A percentile compares a stretch with the other conserved stretches of the same genome.
phyloP scores from a whole-genome alignment of 2,888 invertebrate genomes.

The Rhaphigaster nebulosa region DNA sequence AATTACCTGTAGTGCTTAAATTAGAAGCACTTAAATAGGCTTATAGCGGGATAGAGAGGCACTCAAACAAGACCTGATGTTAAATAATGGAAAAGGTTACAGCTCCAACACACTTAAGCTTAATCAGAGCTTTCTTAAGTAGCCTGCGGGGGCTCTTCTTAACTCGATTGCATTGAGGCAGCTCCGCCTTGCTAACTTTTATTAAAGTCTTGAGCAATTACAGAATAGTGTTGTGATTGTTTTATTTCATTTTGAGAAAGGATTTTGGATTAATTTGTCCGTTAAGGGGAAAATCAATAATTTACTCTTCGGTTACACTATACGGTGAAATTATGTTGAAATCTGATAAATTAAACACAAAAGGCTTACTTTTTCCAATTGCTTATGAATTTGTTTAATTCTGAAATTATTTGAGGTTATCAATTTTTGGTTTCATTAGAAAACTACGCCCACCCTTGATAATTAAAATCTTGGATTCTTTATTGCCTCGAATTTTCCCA shows the following conservation, averaged over 20 bases:
- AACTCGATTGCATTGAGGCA: background rate
- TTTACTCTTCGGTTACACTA: too few species aligned
- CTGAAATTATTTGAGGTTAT: too few species aligned
- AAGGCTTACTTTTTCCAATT: too few species aligned
- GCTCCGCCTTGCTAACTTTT: background rate
- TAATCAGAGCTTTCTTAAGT: slow-evolving; percentile 58
- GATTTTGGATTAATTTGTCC: background rate
- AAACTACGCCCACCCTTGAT: too few species aligned
- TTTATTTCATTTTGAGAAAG: background rate
- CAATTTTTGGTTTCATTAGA: too few species aligned
- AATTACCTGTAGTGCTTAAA: background rate
- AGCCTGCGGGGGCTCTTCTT: background rate
- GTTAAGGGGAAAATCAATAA: too few species aligned
- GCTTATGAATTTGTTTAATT: too few species aligned
- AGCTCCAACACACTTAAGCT: slow-evolving; percentile 46
- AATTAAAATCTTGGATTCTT: too few species aligned
- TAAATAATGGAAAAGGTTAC: background rate
- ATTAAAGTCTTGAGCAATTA: background rate
- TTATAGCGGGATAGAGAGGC: background rate
- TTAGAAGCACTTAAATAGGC: background rate
- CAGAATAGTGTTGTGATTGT: background rate
- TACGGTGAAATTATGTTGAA: too few species aligned
- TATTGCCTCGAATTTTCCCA: too few species aligned
- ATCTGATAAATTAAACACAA: too few species aligned
- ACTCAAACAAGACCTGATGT: background rate